Evolutionary conservation across 2,113 vertebrate species (phyloP).

Genomic region (Eclectus roratus): DNA sequence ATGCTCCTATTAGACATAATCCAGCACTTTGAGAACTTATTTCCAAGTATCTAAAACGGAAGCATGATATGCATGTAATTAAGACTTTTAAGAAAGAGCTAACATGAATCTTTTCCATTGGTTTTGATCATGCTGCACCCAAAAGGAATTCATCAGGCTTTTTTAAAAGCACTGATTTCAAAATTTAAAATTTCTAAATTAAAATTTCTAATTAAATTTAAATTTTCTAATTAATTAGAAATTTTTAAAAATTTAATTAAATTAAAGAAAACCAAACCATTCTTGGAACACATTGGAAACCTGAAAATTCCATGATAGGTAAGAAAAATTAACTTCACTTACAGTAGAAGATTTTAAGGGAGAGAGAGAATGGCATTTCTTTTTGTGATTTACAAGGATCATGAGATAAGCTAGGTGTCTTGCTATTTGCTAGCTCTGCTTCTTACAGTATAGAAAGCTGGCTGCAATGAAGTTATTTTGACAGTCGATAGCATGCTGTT

Average conservation of each 20-base stretch:
- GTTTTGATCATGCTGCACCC: not conserved
- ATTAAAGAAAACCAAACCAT: not conserved
- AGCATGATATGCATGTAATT: slow-evolving; percentile 24
- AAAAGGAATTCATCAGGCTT: not conserved
- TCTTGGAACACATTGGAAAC: not conserved
- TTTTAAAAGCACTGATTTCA: not conserved
- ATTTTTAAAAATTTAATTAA: not conserved
- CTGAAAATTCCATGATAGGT: not conserved
- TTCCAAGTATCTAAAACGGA: slow-evolving; percentile 43
- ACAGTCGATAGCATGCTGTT: not conserved
- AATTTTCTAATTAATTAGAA: too few species aligned
- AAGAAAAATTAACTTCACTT: not conserved
- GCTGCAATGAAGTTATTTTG: not conserved
- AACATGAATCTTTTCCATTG: not conserved
- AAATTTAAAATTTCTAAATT: not conserved
- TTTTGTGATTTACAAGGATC: not conserved
- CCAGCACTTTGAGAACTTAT: slow-evolving; percentile 33
- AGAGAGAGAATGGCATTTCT: not conserved
- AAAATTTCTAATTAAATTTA: not conserved
- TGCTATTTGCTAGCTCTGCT: not conserved
- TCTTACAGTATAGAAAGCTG: not conserved
- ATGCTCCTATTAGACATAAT: slow-evolving; percentile 30
- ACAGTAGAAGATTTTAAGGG: not conserved
- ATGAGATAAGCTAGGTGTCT: not conserved
- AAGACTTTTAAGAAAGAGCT: not conserved